phyloP scores from a whole-genome alignment of 2,888 invertebrate genomes.

The Sinelater perroti region DNA sequence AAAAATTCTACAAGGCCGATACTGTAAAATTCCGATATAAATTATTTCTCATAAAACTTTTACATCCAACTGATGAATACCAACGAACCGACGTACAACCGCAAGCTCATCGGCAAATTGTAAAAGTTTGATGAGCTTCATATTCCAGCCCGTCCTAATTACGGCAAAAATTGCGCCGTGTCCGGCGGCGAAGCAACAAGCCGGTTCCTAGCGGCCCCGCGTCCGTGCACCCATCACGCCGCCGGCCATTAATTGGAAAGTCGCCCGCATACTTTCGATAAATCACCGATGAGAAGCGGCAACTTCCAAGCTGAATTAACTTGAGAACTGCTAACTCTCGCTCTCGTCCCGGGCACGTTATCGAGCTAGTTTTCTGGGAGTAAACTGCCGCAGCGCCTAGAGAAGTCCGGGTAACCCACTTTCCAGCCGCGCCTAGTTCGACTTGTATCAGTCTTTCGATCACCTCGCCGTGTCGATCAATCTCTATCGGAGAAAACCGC shows the following conservation, averaged over 20 bases:
- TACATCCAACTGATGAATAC: too few species aligned
- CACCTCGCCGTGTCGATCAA: constrained; percentile 12
- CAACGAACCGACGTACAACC: too few species aligned
- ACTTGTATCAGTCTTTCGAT: constrained; percentile 22
- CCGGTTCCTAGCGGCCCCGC: too few species aligned
- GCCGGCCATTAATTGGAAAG: too few species aligned
- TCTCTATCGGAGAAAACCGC: background rate
- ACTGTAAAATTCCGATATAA: too few species aligned
- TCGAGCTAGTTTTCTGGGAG: constrained; percentile 28
- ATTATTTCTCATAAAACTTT: too few species aligned
- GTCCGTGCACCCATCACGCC: too few species aligned
- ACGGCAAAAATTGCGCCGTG: too few species aligned
- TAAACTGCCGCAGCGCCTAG: constrained; percentile 31
- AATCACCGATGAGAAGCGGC: constrained; percentile 12
- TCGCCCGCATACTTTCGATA: too few species aligned
- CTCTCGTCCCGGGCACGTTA: constrained; percentile 28
- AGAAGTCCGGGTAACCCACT: constrained; percentile 39
- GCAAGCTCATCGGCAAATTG: constrained; percentile 3
- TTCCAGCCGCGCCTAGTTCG: constrained; percentile 35
- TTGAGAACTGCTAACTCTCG: constrained; percentile 29
- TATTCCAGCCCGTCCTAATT: too few species aligned
- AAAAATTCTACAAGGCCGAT: too few species aligned
- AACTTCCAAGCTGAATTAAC: constrained; percentile 20
- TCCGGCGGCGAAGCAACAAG: too few species aligned
- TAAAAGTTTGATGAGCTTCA: background rate